phyloP scores from a whole-genome alignment of 2,888 invertebrate genomes.

The Eutolmus rufibarbis region DNA sequence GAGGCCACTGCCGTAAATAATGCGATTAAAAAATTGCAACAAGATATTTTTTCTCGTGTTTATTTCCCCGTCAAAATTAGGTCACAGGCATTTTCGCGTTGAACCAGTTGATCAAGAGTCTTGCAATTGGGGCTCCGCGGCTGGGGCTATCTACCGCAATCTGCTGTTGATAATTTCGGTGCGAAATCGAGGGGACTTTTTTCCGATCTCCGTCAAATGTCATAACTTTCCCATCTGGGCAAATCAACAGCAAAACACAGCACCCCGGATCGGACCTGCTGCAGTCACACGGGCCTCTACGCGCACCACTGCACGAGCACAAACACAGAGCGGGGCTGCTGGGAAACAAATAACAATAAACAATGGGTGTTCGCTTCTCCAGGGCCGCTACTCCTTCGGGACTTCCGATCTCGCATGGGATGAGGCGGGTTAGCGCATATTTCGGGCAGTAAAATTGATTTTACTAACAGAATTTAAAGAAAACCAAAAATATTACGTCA shows the following conservation, averaged over 20 bases:
- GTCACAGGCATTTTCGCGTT: slow-evolving; percentile 33
- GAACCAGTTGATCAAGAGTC: background rate
- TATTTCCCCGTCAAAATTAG: slow-evolving; percentile 42
- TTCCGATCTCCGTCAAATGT: slow-evolving; percentile 28
- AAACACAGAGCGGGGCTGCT: background rate
- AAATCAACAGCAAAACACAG: slow-evolving; percentile 5
- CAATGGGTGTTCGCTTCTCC: background rate
- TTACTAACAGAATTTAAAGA: slow-evolving; percentile 25
- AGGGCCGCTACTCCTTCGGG: background rate
- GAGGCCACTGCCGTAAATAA: background rate
- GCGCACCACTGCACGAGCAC: slow-evolving; percentile 2
- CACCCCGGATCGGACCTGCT: background rate
- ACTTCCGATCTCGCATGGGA: background rate
- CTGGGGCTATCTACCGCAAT: slow-evolving; percentile 3
- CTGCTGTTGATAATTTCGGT: background rate
- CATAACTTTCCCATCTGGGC: slow-evolving; percentile 38
- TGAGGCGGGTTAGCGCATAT: background rate
- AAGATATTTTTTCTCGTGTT: background rate
- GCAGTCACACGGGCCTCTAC: slow-evolving; percentile 4
- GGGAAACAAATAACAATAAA: background rate
- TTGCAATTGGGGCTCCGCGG: background rate
- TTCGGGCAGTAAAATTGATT: background rate
- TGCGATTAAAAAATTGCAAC: background rate
- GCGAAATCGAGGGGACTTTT: background rate
- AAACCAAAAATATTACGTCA: slow-evolving; percentile 45